Evolutionary conservation across 2,113 vertebrate genomes (phyloP), one percentile per base, ranked within the genome.

Genomic region (Phaetusa simplex): DNA sequence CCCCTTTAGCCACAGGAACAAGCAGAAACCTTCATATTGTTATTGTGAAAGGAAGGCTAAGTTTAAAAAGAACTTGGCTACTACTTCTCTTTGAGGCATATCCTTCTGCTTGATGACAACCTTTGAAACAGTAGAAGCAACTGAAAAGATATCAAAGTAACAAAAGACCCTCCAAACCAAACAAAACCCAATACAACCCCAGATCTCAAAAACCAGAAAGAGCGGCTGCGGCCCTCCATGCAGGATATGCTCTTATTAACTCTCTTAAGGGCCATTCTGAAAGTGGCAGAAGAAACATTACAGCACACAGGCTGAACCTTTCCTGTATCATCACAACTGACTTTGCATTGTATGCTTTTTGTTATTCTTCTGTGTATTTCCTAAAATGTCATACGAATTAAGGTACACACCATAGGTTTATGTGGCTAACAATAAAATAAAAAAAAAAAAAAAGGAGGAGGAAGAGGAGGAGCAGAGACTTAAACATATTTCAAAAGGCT

Each of bases 111-210:
- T 53, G n/a, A 55, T 56, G 43, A 30, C 32, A 40, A 20, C 58
- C 23, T 49, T 62, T n/a, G 84, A 82, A 89, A 67, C 2, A 42
- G 7, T 2, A 78, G 82, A 82, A 79, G 15, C 27, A 64, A 38
- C 21, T 67, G 82, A 64, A 85, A 74, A 74, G 61, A 59, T 5
- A 61, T 11, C 26, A 14, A n/a, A 55, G 9, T 13, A 67, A 59
- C 21, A 69, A 56, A 67, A 81, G 18, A 29, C 34, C 6, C 11
- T 67, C 45, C 50, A 70, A 73, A 69, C 7, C 5, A 88, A 84
- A 55, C 6, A 59, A 40, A 66, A 53, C 5, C 0, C 20, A 52
- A 24, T 21, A n/a, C 11, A 38, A 58, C 1, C 4, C 14, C n/a
- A 67, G 17, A 82, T 50, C 16, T 59, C 18, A 23, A 56, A 84